A percentile compares a stretch with the other conserved stretches of the same genome.
Conservation (phyloP, 1,140 invertebrate species). For the Listronotus bonariensis region DNA sequence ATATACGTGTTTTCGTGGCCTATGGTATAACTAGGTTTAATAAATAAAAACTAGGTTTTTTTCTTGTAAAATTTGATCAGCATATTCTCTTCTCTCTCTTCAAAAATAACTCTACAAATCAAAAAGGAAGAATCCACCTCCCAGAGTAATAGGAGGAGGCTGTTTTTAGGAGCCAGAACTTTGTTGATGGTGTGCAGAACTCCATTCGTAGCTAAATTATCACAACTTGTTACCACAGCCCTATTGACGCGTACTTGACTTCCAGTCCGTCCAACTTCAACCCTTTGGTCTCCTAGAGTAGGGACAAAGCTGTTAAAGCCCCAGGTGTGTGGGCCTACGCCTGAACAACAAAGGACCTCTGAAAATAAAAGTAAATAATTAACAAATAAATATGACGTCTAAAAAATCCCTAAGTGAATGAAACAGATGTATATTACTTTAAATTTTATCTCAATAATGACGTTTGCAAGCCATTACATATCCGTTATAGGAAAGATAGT, state of each 20-base stretch:
- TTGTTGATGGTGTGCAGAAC: constrained; percentile 65
- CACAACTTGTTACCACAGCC: constrained; percentile 62
- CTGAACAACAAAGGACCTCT: constrained; percentile 67
- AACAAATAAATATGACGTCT: too few relatives aligned
- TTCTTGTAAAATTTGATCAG: not conserved
- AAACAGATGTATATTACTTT: too few relatives aligned
- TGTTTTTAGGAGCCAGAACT: constrained; percentile 54
- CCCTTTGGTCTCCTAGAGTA: constrained; percentile 55
- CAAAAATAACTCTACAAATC: constrained; percentile 50
- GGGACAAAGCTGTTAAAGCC: constrained; percentile 61
- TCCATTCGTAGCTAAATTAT: constrained; percentile 64
- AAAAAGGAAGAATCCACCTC: constrained; percentile 53
- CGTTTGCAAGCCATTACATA: too few relatives aligned
- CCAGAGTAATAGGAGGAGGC: constrained; percentile 38
- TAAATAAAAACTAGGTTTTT: too few relatives aligned
- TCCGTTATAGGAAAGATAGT: too few relatives aligned
- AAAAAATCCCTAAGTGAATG: too few relatives aligned
- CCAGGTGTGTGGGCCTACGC: constrained; percentile 61
- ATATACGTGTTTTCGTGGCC: too few relatives aligned
- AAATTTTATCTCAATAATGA: too few relatives aligned
- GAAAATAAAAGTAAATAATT: constrained; percentile 22
- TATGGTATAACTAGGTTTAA: too few relatives aligned
- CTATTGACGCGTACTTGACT: constrained; percentile 61
- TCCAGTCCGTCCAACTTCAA: constrained; percentile 58
- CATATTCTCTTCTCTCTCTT: not conserved